phyloP scores from a whole-genome alignment of 1,140 invertebrate species.

The Manduca sexta region DNA sequence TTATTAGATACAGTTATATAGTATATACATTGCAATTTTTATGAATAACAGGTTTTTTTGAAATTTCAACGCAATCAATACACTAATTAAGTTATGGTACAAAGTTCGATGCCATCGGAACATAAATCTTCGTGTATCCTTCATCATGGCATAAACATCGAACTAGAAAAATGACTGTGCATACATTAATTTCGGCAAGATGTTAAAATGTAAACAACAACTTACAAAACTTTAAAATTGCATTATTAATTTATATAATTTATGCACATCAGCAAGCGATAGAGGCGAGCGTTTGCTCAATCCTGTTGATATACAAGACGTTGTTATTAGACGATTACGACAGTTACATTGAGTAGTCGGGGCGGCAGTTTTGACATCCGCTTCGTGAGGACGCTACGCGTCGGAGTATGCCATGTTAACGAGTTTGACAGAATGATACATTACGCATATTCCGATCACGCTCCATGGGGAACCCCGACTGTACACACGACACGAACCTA shows the following conservation, averaged over 20 bases:
- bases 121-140: too few species aligned
- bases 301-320: not conserved
- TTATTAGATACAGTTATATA: too few species aligned
- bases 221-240: too few species aligned
- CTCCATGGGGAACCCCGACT: conserved; percentile 36
- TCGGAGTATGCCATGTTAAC: conserved; percentile 14
- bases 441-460: conserved; percentile 38
- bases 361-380: conserved; percentile 23
- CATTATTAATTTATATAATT: not conserved
- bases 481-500: conserved; percentile 35
- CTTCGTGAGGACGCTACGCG: conserved; percentile 11
- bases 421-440: conserved; percentile 11
- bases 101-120: too few species aligned
- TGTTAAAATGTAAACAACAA: too few species aligned
- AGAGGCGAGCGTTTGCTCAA: not conserved
- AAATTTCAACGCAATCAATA: too few species aligned
- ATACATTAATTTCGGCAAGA: too few species aligned
- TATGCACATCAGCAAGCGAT: not conserved
- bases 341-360: conserved; percentile 4
- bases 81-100: too few species aligned
- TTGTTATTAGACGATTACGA: not conserved
- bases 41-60: too few species aligned
- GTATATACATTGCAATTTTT: too few species aligned
- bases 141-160: too few species aligned
- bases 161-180: too few species aligned